These are phyloP conservation scores for Heterodera carotae DNA, from an alignment of 1,140 invertebrate genomes.

Conservation along the genomic window DNA sequence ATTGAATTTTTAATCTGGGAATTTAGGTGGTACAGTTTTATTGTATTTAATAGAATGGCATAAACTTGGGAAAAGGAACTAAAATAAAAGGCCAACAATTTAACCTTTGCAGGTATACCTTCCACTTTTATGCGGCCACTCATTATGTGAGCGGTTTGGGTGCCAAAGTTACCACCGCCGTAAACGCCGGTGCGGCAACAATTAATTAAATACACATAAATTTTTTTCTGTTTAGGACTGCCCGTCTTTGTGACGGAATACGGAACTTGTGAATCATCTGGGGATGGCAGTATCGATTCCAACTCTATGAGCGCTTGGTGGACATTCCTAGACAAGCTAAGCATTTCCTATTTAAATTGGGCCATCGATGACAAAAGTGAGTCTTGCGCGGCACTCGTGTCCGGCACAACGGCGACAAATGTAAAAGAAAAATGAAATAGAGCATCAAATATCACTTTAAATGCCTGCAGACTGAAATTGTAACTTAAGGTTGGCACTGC, in stretches of 20 bases:
- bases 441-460: too few relatives aligned
- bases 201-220: too few relatives aligned
- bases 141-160: conserved; percentile 3
- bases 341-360: conserved; percentile 25
- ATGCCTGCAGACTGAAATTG: too few relatives aligned
- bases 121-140: conserved; percentile 15
- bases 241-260: conserved; percentile 26
- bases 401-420: not conserved
- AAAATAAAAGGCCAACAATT: too few relatives aligned
- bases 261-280: conserved; percentile 6
- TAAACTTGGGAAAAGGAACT: too few relatives aligned
- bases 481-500: not conserved
- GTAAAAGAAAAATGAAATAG: not conserved
- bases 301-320: not conserved
- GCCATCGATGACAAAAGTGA: conserved; percentile 26
- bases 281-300: conserved; percentile 16
- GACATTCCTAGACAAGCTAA: conserved; percentile 11
- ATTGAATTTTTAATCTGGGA: too few relatives aligned
- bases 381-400: conserved; percentile 7
- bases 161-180: not conserved
- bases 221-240: not conserved
- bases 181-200: not conserved
- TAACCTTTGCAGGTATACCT: not conserved
- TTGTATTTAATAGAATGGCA: too few relatives aligned
- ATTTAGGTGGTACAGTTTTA: too few relatives aligned